Evolutionary conservation across 2,888 invertebrate genomes (phyloP).

Genomic region (Dioctria rufipes): DNA sequence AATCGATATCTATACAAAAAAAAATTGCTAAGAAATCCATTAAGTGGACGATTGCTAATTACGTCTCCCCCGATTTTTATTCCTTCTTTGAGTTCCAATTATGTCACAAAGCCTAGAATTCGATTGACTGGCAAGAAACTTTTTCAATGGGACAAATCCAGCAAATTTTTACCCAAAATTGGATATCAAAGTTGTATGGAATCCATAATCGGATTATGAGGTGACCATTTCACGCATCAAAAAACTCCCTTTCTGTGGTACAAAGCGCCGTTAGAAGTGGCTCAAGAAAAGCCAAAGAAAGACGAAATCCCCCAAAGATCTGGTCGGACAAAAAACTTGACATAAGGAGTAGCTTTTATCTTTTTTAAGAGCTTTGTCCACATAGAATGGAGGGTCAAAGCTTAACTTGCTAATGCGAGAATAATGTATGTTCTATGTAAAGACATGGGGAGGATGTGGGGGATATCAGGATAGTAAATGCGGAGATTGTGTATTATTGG

Average conservation of each 20-base stretch:
- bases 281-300: not conserved
- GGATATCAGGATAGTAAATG: not conserved
- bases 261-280: slow-evolving; percentile 20
- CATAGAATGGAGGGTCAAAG: slow-evolving; percentile 46
- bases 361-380: slow-evolving; percentile 40
- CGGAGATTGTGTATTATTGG: not conserved
- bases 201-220: slow-evolving; percentile 69
- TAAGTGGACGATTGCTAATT: slow-evolving; percentile 10
- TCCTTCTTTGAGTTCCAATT: slow-evolving; percentile 21
- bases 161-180: slow-evolving; percentile 47
- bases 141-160: slow-evolving; percentile 44
- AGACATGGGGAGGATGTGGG: slow-evolving; percentile 1
- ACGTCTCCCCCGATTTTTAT: slow-evolving; percentile 1
- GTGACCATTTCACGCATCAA: slow-evolving; percentile 68
- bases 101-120: slow-evolving; percentile 40
- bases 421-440: slow-evolving; percentile 28
- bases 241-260: slow-evolving; percentile 56
- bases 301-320: slow-evolving; percentile 26
- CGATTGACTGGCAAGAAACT: slow-evolving; percentile 42
- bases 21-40: slow-evolving; percentile 6
- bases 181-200: slow-evolving; percentile 51
- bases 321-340: not conserved
- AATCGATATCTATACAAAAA: not conserved
- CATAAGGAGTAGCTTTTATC: slow-evolving; percentile 45
- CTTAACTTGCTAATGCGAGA: slow-evolving; percentile 46